phyloP scores from a whole-genome alignment of 2,888 invertebrate genomes.

The Agriotes lineatus region DNA sequence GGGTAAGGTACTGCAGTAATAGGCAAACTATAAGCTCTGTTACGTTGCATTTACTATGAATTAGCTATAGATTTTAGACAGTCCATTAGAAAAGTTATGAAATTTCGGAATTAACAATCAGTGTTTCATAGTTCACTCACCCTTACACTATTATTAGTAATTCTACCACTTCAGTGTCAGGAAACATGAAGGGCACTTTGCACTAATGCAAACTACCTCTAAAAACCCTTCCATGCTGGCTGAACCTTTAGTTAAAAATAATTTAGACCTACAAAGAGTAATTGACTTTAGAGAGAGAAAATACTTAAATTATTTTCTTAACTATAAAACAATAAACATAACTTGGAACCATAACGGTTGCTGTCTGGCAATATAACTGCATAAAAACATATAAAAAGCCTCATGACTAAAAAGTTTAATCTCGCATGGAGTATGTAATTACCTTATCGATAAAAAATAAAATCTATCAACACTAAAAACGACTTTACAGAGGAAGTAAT shows the following conservation, averaged over 20 bases:
- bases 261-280: conserved; percentile 24
- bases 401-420: not conserved
- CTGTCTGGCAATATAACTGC: not conserved
- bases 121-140: not conserved
- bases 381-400: conserved; percentile 3
- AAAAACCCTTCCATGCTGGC: not conserved
- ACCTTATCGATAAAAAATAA: conserved; percentile 3
- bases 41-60: conserved; percentile 22
- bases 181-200: not conserved
- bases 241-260: conserved; percentile 5
- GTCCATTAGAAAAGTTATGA: conserved; percentile 10
- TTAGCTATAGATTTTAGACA: conserved; percentile 20
- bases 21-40: conserved; percentile 58
- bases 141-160: not conserved
- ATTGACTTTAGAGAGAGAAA: conserved; percentile 26
- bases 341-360: not conserved
- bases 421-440: conserved; percentile 5
- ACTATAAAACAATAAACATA: conserved; percentile 4
- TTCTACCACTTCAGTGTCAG: not conserved
- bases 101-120: conserved; percentile 8
- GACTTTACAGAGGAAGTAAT: not conserved
- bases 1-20: conserved; percentile 48
- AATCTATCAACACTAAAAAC: conserved; percentile 11
- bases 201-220: not conserved
- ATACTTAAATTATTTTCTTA: conserved; percentile 9